phyloP scores from a whole-genome alignment of 2,797 vertebrate species.

The Rhincodon typus region DNA sequence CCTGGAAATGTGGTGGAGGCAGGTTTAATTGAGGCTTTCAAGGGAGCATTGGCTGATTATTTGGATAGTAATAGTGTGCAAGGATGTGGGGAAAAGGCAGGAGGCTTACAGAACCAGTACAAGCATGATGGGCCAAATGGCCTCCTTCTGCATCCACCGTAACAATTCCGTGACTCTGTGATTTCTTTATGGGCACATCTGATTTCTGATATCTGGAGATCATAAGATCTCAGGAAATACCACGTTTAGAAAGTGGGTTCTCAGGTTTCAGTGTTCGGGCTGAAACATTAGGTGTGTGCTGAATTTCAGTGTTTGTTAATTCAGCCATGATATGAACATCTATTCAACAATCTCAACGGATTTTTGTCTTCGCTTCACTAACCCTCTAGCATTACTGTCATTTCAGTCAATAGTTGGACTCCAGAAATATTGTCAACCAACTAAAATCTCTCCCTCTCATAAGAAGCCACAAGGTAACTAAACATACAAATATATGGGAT shows the following conservation, averaged over 20 bases:
- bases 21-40: no score
- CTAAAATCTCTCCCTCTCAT: not conserved
- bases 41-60: no score
- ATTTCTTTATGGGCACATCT: no score
- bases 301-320: not conserved
- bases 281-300: not conserved
- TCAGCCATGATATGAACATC: not conserved
- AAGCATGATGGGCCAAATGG: no score
- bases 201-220: no score
- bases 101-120: no score
- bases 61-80: no score
- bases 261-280: not conserved
- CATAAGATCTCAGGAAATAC: no score
- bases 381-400: not conserved
- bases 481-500: not conserved
- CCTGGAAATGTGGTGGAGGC: no score
- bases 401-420: conserved; percentile 11
- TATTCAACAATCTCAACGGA: conserved; percentile 6
- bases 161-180: no score
- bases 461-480: not conserved
- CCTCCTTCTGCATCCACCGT: no score
- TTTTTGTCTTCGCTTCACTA: not conserved
- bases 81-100: no score
- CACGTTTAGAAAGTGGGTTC: not conserved
- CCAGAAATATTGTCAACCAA: not conserved